Evolutionary conservation across 2,797 vertebrate genomes (phyloP).

Genomic region (Molothrus ater): DNA sequence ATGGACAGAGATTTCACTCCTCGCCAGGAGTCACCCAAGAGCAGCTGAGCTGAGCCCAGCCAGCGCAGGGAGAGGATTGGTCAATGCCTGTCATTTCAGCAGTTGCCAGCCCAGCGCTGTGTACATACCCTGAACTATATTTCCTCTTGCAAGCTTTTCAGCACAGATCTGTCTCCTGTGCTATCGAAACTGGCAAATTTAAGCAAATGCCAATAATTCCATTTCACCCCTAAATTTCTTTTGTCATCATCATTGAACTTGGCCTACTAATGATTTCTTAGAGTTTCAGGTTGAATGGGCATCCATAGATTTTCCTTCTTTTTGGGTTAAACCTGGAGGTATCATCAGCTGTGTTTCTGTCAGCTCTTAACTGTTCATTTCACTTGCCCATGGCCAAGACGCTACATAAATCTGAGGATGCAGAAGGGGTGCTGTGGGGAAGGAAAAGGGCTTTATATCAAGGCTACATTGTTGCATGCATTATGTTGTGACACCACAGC

Average conservation of each 20-base stretch:
- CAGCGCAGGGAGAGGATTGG: neutral
- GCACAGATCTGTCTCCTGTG: neutral
- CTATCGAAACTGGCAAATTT: constrained; percentile 56
- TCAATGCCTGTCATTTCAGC: neutral
- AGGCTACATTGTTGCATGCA: neutral
- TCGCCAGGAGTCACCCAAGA: neutral
- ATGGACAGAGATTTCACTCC: neutral
- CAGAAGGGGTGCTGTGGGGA: neutral
- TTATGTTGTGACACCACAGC: neutral
- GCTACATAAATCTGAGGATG: neutral
- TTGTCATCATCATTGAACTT: constrained; percentile 68
- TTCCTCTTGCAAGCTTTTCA: neutral
- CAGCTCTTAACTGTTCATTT: constrained; percentile 30
- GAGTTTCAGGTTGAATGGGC: constrained; percentile 66
- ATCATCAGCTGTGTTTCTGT: constrained; percentile 47
- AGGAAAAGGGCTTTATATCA: neutral
- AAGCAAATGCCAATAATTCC: constrained; percentile 73
- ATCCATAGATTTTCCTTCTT: constrained; percentile 80
- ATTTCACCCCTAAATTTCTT: constrained; percentile 60
- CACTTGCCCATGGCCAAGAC: neutral
- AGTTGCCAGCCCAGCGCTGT: neutral
- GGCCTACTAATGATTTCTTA: constrained; percentile 76
- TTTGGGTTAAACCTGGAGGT: constrained; percentile 71
- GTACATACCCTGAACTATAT: neutral
- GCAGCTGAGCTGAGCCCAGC: neutral